A percentile compares a stretch with the other conserved stretches of the same genome.
Evolutionary conservation across 1,140 invertebrate genomes (phyloP).

Genomic region (Drosophila guanche): DNA sequence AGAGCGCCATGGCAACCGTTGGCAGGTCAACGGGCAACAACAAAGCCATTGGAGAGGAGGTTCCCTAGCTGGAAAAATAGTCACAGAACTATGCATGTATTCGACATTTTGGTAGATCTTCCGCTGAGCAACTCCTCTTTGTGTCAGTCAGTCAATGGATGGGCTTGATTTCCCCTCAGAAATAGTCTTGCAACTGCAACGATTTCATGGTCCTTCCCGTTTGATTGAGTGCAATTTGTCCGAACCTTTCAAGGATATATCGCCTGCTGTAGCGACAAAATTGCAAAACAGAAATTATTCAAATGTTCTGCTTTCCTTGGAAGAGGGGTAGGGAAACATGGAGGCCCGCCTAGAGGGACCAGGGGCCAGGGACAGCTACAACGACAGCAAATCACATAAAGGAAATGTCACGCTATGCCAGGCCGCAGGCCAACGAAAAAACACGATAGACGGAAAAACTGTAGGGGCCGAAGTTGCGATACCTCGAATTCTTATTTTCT

Average conservation of each 20-base stretch:
- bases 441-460: constrained; percentile 22
- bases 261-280: constrained; percentile 44
- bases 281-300: constrained; percentile 65
- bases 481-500: too few species aligned
- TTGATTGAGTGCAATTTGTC: constrained; percentile 68
- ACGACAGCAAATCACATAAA: constrained; percentile 70
- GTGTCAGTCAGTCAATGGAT: too few species aligned
- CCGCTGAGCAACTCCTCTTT: too few species aligned
- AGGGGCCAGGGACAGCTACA: constrained; percentile 26
- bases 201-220: constrained; percentile 7
- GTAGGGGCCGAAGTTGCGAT: too few species aligned
- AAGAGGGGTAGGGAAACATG: constrained; percentile 3
- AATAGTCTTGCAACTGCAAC: constrained; percentile 20
- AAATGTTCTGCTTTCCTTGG: constrained; percentile 43
- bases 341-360: neutral
- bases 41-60: constrained; percentile 24
- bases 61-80: too few species aligned
- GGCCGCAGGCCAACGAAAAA: constrained; percentile 43
- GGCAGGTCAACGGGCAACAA: constrained; percentile 68
- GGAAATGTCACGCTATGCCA: constrained; percentile 77
- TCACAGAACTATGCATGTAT: too few species aligned
- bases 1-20: constrained; percentile 74
- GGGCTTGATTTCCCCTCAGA: neutral
- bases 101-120: too few species aligned
- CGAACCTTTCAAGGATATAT: constrained; percentile 60